Evolutionary conservation across 2,888 invertebrate species (phyloP).

Genomic region (Pandemis cinnamomeana): DNA sequence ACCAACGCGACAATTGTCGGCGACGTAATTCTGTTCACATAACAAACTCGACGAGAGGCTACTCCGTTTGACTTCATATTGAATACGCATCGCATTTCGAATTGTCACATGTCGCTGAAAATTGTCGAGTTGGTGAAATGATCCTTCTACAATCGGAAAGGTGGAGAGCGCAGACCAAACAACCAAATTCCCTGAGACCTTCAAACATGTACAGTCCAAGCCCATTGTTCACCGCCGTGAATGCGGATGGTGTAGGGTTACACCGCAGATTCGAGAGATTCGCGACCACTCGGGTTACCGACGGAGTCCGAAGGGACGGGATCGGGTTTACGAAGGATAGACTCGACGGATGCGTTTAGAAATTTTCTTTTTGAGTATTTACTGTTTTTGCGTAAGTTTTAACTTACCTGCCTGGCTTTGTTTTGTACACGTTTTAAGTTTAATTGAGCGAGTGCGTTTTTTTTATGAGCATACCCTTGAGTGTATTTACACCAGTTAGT

Average conservation of each 20-base stretch:
- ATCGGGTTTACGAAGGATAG: not conserved
- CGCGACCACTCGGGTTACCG: slow-evolving; percentile 30
- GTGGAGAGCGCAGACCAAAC: not conserved
- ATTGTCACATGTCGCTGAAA: too few species aligned
- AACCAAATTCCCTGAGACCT: slow-evolving; percentile 7
- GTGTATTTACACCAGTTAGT: too few species aligned
- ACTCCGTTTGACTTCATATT: too few species aligned
- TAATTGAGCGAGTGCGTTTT: too few species aligned
- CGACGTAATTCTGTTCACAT: too few species aligned
- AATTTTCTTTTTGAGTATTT: not conserved
- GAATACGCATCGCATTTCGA: too few species aligned
- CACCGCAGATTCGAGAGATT: slow-evolving; percentile 24
- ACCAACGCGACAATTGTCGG: too few species aligned
- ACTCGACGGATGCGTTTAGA: not conserved
- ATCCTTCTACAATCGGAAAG: not conserved
- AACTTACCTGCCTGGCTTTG: too few species aligned
- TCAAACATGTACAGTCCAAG: not conserved
- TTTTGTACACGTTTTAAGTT: too few species aligned
- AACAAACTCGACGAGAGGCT: too few species aligned
- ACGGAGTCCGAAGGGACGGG: slow-evolving; percentile 6
- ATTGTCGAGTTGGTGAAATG: too few species aligned
- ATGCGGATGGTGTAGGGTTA: slow-evolving; percentile 18
- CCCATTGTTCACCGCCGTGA: slow-evolving; percentile 22
- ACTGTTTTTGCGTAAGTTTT: not conserved
- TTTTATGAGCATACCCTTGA: too few species aligned